These are phyloP conservation scores for Argyrosomus regius DNA, from an alignment of 2,797 vertebrate genomes.

Conservation along the genomic window DNA sequence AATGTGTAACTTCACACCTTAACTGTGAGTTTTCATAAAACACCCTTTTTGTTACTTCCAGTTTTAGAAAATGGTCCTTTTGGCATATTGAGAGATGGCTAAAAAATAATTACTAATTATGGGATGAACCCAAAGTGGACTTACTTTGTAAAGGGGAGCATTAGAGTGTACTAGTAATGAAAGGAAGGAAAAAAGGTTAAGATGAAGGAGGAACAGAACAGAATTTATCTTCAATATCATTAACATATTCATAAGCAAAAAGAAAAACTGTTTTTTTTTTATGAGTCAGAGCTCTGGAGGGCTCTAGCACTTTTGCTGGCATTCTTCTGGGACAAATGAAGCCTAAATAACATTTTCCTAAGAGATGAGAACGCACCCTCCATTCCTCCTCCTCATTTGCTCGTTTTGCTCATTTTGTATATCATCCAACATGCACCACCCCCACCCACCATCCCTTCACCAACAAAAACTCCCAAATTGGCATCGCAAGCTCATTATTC, in stretches of 20 bases:
- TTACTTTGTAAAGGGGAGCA: constrained; percentile 25
- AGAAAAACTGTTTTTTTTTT: constrained; percentile 35
- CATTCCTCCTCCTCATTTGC: constrained; percentile 52
- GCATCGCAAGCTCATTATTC: constrained; percentile 67
- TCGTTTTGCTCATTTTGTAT: constrained; percentile 61
- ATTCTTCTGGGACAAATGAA: constrained; percentile 68
- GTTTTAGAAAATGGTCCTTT: constrained; percentile 23
- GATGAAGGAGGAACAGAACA: neutral
- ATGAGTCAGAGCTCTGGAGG: constrained; percentile 48
- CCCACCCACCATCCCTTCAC: constrained; percentile 33
- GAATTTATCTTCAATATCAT: constrained; percentile 35
- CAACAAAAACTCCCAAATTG: constrained; percentile 55
- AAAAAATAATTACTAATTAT: constrained; percentile 25
- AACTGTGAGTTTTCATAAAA: constrained; percentile 33
- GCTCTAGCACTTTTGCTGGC: constrained; percentile 55
- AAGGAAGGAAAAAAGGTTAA: constrained; percentile 8
- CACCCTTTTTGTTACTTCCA: neutral
- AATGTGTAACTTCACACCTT: constrained; percentile 36
- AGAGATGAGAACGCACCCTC: constrained; percentile 41
- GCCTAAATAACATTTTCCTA: constrained; percentile 56
- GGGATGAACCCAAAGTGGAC: constrained; percentile 1
- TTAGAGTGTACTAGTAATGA: neutral
- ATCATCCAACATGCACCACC: constrained; percentile 42
- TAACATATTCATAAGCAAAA: constrained; percentile 58
- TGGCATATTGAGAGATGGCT: constrained; percentile 5